phyloP scores from a whole-genome alignment of 2,888 invertebrate genomes.

The Caenorhabditis sp. region DNA sequence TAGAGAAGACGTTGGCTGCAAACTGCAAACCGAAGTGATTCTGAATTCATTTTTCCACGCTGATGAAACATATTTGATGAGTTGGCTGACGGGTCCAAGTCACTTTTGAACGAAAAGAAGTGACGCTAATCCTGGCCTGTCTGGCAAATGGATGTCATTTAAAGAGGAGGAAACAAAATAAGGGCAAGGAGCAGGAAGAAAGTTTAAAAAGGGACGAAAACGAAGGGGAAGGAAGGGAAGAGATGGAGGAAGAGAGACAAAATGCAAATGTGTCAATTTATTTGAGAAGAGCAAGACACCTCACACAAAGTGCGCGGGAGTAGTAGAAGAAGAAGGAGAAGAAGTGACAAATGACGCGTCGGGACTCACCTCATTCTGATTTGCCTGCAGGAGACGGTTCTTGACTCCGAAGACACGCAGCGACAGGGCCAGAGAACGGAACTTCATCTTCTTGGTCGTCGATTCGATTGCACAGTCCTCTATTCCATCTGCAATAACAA shows the following conservation, averaged over 20 bases:
- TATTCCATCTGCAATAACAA: slow-evolving; percentile 57
- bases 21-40: background rate
- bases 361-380: slow-evolving; percentile 51
- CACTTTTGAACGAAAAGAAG: slow-evolving; percentile 4
- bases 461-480: too few relatives aligned
- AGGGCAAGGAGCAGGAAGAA: slow-evolving; percentile 18
- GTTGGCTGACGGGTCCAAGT: slow-evolving; percentile 11
- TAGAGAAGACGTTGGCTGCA: background rate
- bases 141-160: slow-evolving; percentile 15
- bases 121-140: slow-evolving; percentile 3
- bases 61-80: slow-evolving; percentile 40
- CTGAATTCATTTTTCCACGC: background rate
- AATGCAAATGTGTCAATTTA: slow-evolving; percentile 53
- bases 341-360: slow-evolving; percentile 25
- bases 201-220: background rate
- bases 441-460: slow-evolving; percentile 77
- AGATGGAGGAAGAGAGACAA: slow-evolving; percentile 22
- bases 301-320: slow-evolving; percentile 27
- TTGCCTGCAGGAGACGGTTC: slow-evolving; percentile 59
- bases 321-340: too few relatives aligned
- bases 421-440: slow-evolving; percentile 80
- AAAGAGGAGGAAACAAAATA: slow-evolving; percentile 19
- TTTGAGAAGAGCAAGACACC: slow-evolving; percentile 43
- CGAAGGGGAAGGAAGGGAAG: background rate
- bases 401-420: slow-evolving; percentile 80